A percentile compares a stretch with the other conserved stretches of the same genome.
phyloP scores from a whole-genome alignment of 2,797 vertebrate genomes.

The Carduelis carduelis region DNA sequence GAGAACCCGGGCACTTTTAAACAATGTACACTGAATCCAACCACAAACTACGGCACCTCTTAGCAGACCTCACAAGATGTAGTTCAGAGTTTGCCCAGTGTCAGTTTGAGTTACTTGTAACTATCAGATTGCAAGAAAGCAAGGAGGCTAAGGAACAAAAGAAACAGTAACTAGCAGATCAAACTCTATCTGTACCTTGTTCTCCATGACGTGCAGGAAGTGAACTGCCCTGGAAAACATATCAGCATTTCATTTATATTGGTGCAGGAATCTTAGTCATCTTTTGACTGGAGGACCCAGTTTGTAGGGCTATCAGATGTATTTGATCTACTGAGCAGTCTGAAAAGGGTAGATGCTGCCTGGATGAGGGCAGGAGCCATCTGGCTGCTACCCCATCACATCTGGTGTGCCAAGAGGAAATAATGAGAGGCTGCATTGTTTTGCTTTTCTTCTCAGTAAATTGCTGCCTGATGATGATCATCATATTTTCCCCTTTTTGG shows the following conservation, averaged over 20 bases:
- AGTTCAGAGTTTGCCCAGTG: neutral
- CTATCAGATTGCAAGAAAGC: neutral
- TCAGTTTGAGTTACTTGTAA: neutral
- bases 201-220: rapidly evolving
- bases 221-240: neutral
- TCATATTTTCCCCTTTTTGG: conserved; percentile 2
- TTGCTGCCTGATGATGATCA: neutral
- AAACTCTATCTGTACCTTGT: neutral
- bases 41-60: neutral
- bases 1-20: neutral
- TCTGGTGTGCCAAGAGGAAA: conserved; percentile 48
- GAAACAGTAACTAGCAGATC: neutral
- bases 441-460: conserved; percentile 27
- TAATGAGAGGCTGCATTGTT: conserved; percentile 48
- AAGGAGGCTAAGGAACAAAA: neutral
- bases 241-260: neutral
- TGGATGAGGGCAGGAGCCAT: conserved; percentile 43
- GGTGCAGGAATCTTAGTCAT: neutral
- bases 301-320: rapidly evolving
- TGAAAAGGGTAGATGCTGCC: conserved; percentile 7
- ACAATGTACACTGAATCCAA: rapidly evolving
- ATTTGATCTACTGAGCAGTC: neutral
- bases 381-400: conserved; percentile 36
- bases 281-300: neutral
- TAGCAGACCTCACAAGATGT: neutral